A percentile compares a stretch with the other conserved stretches of the same genome.
Conservation (phyloP, 2,113 vertebrate genomes). For the Patagioenas fasciata region DNA sequence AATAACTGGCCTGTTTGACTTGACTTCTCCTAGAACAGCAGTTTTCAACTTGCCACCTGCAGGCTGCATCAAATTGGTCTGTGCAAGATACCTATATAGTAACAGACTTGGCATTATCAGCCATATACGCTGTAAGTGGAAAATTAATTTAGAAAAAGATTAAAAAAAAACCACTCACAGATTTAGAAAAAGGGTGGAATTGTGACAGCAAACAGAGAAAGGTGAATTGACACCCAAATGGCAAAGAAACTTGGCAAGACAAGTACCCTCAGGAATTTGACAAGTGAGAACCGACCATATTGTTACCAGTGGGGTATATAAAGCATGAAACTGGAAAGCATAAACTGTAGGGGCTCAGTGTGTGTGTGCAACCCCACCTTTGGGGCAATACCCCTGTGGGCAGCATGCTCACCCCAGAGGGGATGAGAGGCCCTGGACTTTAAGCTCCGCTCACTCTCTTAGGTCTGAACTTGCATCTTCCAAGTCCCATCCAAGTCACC, state of each 20-base stretch:
- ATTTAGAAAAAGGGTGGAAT: neutral
- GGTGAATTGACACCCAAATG: neutral
- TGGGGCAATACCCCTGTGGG: neutral
- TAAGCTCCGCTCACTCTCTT: neutral
- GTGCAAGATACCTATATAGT: neutral
- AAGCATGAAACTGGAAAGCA: neutral
- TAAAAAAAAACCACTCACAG: neutral
- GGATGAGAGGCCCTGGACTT: neutral
- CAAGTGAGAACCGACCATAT: neutral
- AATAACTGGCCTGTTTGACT: neutral
- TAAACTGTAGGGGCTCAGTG: neutral
- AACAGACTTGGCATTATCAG: neutral
- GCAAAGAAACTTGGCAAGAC: neutral
- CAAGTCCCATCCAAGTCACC: neutral
- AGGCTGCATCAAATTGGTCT: neutral
- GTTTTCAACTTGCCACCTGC: neutral
- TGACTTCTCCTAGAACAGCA: neutral
- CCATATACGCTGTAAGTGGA: neutral
- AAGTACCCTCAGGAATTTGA: neutral
- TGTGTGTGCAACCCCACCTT: neutral
- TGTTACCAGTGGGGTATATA: too few species aligned
- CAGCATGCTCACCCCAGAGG: neutral
- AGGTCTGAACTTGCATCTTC: neutral
- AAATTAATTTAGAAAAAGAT: neutral
- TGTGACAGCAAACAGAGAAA: neutral